phyloP scores from a whole-genome alignment of 2,797 vertebrate species.

The Pipistrellus pipistrellus region DNA sequence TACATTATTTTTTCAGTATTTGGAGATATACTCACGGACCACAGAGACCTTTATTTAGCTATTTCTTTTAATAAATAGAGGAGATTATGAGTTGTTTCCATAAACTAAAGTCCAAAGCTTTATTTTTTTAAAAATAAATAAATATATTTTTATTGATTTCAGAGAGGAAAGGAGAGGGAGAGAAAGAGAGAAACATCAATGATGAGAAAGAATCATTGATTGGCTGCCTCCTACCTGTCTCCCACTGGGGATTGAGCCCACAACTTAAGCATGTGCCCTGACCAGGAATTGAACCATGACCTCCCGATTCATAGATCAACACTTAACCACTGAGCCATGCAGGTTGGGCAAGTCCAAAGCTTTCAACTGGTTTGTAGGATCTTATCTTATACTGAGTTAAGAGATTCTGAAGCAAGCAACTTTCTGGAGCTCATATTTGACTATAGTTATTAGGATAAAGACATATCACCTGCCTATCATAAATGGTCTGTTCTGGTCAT shows the following conservation, averaged over 20 bases:
- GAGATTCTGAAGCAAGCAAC: constrained; percentile 12
- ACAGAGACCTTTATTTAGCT: neutral
- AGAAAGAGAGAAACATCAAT: too few species aligned
- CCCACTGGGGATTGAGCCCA: too few species aligned
- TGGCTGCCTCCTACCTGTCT: too few species aligned
- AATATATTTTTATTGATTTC: too few species aligned
- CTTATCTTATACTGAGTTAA: neutral
- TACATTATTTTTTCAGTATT: neutral
- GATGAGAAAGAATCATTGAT: too few species aligned
- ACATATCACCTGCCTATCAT: neutral
- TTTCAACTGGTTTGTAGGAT: constrained; percentile 10
- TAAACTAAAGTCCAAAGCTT: constrained; percentile 28
- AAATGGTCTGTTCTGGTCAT: neutral
- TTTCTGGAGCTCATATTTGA: neutral
- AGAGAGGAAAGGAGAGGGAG: too few species aligned
- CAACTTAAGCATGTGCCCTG: too few species aligned
- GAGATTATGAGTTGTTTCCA: neutral
- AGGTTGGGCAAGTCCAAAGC: neutral
- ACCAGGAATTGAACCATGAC: too few species aligned
- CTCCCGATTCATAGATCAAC: too few species aligned
- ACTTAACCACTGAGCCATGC: too few species aligned
- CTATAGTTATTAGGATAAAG: neutral
- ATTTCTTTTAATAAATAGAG: neutral
- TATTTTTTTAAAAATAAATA: neutral
- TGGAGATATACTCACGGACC: neutral